Evolutionary conservation across 2,113 vertebrate species (phyloP).

Genomic region (Eupsittula cactorum): DNA sequence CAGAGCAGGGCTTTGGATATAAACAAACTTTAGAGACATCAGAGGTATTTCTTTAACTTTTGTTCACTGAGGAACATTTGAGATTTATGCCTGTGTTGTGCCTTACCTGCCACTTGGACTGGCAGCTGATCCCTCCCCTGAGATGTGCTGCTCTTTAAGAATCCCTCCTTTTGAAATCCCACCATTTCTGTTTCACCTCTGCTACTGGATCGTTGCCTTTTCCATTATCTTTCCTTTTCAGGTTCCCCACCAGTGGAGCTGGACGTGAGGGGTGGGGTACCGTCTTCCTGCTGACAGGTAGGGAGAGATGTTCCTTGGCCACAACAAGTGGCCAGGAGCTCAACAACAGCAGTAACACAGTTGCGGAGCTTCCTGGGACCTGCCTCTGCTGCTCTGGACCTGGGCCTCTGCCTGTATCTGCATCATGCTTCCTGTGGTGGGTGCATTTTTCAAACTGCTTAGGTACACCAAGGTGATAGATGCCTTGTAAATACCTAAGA

Average conservation of each 20-base stretch:
- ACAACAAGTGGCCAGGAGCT: conserved; percentile 64
- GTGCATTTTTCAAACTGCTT: conserved; percentile 67
- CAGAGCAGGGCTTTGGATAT: conserved; percentile 50
- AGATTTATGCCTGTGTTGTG: conserved; percentile 55
- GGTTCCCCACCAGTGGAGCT: conserved; percentile 61
- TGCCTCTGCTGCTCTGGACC: conserved; percentile 64
- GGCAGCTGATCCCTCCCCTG: conserved; percentile 74
- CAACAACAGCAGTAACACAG: conserved; percentile 48
- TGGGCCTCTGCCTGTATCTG: conserved; percentile 64
- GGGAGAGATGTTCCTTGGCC: conserved; percentile 62
- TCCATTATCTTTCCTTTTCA: conserved; percentile 67
- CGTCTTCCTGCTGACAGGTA: conserved; percentile 62
- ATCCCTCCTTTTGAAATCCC: conserved; percentile 73
- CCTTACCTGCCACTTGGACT: conserved; percentile 74
- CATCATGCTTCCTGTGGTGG: conserved; percentile 65
- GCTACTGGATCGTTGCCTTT: conserved; percentile 67
- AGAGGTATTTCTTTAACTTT: conserved; percentile 53
- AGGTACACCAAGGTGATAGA: conserved; percentile 66
- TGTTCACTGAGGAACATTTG: conserved; percentile 51
- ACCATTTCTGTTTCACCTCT: conserved; percentile 72
- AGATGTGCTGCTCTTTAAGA: conserved; percentile 71
- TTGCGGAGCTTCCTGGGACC: conserved; percentile 54
- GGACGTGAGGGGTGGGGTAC: conserved; percentile 47
- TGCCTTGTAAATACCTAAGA: conserved; percentile 72
- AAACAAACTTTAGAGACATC: conserved; percentile 57